These are phyloP conservation scores for Episyrphus balteatus DNA, from an alignment of 1,140 invertebrate species.

Conservation along the genomic window DNA sequence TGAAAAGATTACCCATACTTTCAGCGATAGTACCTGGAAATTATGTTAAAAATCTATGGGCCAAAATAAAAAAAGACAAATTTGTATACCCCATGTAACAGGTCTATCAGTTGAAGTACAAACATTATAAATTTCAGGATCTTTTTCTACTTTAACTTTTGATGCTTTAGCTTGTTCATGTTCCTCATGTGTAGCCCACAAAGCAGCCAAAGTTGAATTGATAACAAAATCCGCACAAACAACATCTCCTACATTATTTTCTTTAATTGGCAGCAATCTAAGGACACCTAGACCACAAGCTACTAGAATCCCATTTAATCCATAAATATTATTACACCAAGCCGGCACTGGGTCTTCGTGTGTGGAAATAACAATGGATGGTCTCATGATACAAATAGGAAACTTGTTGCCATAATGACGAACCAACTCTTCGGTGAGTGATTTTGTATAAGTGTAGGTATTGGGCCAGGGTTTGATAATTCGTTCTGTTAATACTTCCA, in stretches of 20 bases:
- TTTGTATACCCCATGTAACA: too few species aligned
- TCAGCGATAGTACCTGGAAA: too few species aligned
- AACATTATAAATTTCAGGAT: too few species aligned
- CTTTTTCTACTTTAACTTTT: too few species aligned
- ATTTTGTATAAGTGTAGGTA: constrained; percentile 70
- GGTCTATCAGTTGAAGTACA: too few species aligned
- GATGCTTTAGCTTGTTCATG: too few species aligned
- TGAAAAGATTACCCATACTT: too few species aligned
- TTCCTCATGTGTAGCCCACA: constrained; percentile 1
- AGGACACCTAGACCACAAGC: background rate
- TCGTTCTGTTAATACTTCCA: constrained; percentile 53
- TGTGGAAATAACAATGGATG: constrained; percentile 66
- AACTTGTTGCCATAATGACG: constrained; percentile 48
- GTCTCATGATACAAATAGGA: constrained; percentile 56
- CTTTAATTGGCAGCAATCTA: background rate
- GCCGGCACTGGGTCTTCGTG: constrained; percentile 56
- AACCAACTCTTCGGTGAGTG: constrained; percentile 58
- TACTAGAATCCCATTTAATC: constrained; percentile 23
- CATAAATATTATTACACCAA: constrained; percentile 83
- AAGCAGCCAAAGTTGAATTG: constrained; percentile 2
- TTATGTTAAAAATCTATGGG: too few species aligned
- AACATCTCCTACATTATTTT: background rate
- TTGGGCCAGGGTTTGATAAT: constrained; percentile 61
- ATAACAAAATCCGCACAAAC: constrained; percentile 2
- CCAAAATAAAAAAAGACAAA: too few species aligned